Conservation (phyloP, 2,113 vertebrate species). For the Gallinago undulata region DNA sequence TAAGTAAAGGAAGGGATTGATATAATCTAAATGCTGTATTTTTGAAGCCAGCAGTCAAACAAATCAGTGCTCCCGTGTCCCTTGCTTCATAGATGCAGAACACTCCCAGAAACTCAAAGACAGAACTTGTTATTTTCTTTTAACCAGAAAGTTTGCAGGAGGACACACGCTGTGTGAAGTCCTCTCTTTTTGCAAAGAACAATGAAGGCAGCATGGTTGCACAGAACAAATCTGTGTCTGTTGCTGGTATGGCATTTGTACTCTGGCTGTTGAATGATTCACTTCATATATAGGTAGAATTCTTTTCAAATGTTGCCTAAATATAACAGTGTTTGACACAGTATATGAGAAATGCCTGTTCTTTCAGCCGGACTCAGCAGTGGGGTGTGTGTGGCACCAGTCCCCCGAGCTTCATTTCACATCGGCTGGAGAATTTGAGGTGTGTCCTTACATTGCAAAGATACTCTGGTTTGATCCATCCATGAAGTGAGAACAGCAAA, state of each 20-base stretch:
- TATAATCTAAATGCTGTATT: not conserved
- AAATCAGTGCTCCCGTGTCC: not conserved
- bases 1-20: not conserved
- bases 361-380: not conserved
- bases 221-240: not conserved
- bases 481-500: not conserved
- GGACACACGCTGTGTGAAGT: not conserved
- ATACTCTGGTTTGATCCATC: not conserved
- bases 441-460: not conserved
- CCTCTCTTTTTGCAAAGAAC: not conserved
- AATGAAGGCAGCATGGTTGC: not conserved
- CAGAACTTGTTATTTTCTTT: not conserved
- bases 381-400: not conserved
- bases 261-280: not conserved
- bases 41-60: not conserved
- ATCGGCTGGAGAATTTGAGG: not conserved
- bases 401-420: not conserved
- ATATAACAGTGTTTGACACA: not conserved
- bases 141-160: not conserved
- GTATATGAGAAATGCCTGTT: not conserved
- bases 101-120: not conserved
- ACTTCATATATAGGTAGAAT: not conserved
- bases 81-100: not conserved
- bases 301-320: not conserved
- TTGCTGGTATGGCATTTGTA: not conserved